Percentiles rank a stretch among this genome's conserved stretches.
phyloP scores from a whole-genome alignment of 2,797 vertebrate species.

The Pyrocephalus nanus region DNA sequence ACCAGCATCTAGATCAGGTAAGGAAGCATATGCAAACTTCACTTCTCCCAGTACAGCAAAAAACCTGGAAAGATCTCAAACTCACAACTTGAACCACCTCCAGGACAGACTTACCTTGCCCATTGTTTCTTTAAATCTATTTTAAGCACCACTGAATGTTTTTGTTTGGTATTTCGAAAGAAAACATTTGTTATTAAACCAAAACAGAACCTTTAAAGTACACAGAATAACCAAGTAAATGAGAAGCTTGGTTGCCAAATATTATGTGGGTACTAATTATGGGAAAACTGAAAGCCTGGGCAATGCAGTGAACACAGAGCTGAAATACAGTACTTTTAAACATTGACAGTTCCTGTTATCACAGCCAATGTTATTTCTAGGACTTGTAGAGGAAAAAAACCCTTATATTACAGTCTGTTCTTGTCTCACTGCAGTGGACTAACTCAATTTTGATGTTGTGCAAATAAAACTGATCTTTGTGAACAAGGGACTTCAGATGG shows the following conservation, averaged over 20 bases:
- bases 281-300: background rate
- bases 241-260: background rate
- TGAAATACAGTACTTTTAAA: background rate
- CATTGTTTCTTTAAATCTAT: background rate
- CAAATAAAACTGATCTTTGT: background rate
- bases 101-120: background rate
- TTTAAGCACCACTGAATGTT: background rate
- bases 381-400: background rate
- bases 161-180: background rate
- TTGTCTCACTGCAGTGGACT: conserved; percentile 6
- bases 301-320: background rate
- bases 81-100: background rate
- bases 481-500: background rate
- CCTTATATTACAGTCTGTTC: background rate
- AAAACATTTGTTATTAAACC: background rate
- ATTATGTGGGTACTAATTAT: background rate
- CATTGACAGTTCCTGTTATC: background rate
- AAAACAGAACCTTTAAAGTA: conserved; percentile 1
- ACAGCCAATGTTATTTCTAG: background rate
- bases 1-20: background rate
- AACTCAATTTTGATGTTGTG: conserved; percentile 21
- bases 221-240: background rate
- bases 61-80: background rate
- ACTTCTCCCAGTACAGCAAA: background rate
- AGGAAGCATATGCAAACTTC: background rate